These are phyloP conservation scores for Halictus quadricinctus DNA, from an alignment of 2,888 invertebrate species.

Conservation along the genomic window DNA sequence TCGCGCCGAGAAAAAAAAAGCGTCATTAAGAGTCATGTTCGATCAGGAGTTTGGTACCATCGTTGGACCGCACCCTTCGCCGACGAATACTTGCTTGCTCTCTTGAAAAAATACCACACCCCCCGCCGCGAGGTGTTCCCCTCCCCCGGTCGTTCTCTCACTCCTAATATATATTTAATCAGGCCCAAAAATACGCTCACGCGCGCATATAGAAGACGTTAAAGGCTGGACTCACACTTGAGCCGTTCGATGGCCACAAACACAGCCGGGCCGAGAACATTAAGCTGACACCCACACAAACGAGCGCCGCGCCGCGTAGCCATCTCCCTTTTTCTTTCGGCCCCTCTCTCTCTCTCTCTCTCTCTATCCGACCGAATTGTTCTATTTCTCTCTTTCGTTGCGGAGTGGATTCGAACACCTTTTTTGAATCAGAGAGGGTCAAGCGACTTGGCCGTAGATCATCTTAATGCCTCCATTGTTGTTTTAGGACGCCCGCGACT, in stretches of 20 bases:
- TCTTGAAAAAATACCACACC: conserved; percentile 80
- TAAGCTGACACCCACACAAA: conserved; percentile 79
- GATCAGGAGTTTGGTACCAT: conserved; percentile 64
- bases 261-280: conserved; percentile 69
- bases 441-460: conserved; percentile 81
- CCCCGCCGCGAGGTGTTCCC: conserved; percentile 75
- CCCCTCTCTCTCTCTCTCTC: conserved; percentile 29
- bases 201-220: conserved; percentile 64
- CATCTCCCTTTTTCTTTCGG: conserved; percentile 51
- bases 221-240: conserved; percentile 67
- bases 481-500: conserved; percentile 80
- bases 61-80: conserved; percentile 75
- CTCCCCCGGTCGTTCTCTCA: conserved; percentile 63
- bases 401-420: conserved; percentile 80
- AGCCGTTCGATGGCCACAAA: conserved; percentile 71
- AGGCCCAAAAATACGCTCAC: conserved; percentile 75
- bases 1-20: conserved; percentile 67
- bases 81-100: conserved; percentile 66
- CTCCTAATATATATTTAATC: conserved; percentile 81
- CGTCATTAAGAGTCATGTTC: conserved; percentile 66
- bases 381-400: conserved; percentile 53
- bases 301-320: conserved; percentile 39
- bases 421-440: conserved; percentile 81
- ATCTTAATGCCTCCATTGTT: conserved; percentile 82
- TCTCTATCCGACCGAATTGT: conserved; percentile 36